These are phyloP conservation scores for Leptopterna dolabrata DNA, from an alignment of 2,888 invertebrate species.

Conservation along the genomic window DNA sequence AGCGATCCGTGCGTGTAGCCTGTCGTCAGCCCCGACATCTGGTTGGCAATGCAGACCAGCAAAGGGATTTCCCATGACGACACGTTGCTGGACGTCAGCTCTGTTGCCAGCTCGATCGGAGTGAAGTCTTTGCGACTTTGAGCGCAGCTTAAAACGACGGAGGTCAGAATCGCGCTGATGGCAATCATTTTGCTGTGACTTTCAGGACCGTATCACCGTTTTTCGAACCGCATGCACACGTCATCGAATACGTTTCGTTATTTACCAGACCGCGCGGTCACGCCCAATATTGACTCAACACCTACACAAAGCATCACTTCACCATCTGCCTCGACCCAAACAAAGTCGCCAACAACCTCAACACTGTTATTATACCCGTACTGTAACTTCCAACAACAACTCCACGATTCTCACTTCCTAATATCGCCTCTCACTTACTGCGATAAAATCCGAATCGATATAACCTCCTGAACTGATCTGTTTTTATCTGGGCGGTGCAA, in stretches of 20 bases:
- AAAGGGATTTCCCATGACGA: conserved; percentile 24
- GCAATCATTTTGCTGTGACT: background rate
- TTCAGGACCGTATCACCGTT: too few relatives aligned
- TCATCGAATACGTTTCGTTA: too few relatives aligned
- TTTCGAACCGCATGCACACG: too few relatives aligned
- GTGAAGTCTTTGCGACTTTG: background rate
- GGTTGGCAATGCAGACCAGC: conserved; percentile 10
- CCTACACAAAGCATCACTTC: too few relatives aligned
- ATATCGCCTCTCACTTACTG: background rate
- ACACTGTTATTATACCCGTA: too few relatives aligned
- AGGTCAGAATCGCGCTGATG: background rate
- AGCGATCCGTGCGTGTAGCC: background rate
- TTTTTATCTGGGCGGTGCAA: background rate
- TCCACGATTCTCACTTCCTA: too few relatives aligned
- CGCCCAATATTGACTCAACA: too few relatives aligned
- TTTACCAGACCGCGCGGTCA: too few relatives aligned
- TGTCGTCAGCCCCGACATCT: background rate
- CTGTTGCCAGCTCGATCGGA: background rate
- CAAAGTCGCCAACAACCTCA: too few relatives aligned
- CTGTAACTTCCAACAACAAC: too few relatives aligned
- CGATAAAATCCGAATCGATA: background rate
- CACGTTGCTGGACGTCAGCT: background rate
- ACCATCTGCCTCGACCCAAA: too few relatives aligned
- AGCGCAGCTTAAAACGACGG: background rate
- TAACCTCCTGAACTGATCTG: background rate